These are phyloP conservation scores for Patiria pectinifera DNA, from an alignment of 53 echinoderm and acorn worm genomes.

Conservation along the genomic window DNA sequence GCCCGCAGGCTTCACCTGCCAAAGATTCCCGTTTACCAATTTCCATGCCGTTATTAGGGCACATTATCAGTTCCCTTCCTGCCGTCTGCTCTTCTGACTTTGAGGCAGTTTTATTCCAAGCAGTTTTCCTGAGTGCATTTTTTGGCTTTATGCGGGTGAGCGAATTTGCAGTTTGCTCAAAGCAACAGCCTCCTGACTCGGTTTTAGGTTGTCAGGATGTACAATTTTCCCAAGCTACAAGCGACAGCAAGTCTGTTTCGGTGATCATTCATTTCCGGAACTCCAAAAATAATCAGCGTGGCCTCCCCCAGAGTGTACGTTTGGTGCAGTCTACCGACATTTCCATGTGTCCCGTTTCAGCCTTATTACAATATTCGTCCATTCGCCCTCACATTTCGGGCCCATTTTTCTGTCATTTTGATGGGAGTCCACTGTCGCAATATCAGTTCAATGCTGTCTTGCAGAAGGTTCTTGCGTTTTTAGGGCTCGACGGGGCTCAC, in stretches of 20 bases:
- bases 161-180: not conserved
- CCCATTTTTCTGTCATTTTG: slow-evolving; percentile 35
- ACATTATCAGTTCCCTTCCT: not conserved
- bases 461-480: not conserved
- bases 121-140: slow-evolving; percentile 19
- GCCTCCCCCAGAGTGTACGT: not conserved
- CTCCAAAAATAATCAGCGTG: slow-evolving; percentile 10
- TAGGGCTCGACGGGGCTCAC: too few species aligned
- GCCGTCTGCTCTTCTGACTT: not conserved
- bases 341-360: not conserved
- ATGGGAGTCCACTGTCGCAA: not conserved
- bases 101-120: not conserved
- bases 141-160: slow-evolving; percentile 2
- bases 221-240: not conserved
- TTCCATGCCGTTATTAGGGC: not conserved
- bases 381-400: not conserved
- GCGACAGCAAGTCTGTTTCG: not conserved
- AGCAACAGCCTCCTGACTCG: not conserved
- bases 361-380: not conserved
- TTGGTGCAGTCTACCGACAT: not conserved
- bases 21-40: not conserved
- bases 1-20: not conserved
- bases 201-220: not conserved
- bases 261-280: not conserved
- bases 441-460: slow-evolving; percentile 15